Evolutionary conservation across 2,797 vertebrate genomes (phyloP), one percentile per base, ranked within the genome.

Genomic region (Miichthys miiuy): DNA sequence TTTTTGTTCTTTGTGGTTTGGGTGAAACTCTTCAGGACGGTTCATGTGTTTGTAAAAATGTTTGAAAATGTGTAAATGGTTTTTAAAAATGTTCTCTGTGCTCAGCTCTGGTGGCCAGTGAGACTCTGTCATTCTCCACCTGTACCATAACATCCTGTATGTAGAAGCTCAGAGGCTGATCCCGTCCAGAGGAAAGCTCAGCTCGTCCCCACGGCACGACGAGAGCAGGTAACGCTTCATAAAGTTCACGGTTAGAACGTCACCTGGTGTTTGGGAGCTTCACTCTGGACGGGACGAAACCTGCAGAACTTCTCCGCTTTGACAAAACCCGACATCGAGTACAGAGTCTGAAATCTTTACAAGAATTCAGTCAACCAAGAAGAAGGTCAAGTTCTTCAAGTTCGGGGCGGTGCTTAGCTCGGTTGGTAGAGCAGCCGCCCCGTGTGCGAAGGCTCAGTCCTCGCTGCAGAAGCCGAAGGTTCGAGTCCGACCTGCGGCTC

Each of bases 141-240:
- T 90, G 86, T 88, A 87, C 52, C 82, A 87, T 87, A 80, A 81
- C 80, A 88, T 90, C 77, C 64, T 47, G 68, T 81, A n/a, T 67
- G 44, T 71, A 18, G 42, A 70, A 52, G 62, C 51, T 77, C n/a
- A n/a, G 47, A 62, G 62, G 62, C 47, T 2, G 69, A 34, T 54
- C 77, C 79, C 7, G 23, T 76, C 80, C 86, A 86, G 74, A 87
- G 50, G 14, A 68, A 12, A 64, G 50, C n/a, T n/a, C 41, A 9
- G 64, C 44, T 69, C 12, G 25, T 3, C 3, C n/a, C 60, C 68
- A 27, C 42, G 2, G 48, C 17, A 17, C 6, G 27, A 8, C 30
- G 0, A 10, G 4, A 46, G 38, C 52, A 16, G 61, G 7, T 57
- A 5, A 17, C 0, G 3, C 14, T 14, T 23, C 3, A 5, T 30